Evolutionary conservation across 2,888 invertebrate genomes (phyloP), one percentile per base, ranked within the genome.

Genomic region (Seira ritae): DNA sequence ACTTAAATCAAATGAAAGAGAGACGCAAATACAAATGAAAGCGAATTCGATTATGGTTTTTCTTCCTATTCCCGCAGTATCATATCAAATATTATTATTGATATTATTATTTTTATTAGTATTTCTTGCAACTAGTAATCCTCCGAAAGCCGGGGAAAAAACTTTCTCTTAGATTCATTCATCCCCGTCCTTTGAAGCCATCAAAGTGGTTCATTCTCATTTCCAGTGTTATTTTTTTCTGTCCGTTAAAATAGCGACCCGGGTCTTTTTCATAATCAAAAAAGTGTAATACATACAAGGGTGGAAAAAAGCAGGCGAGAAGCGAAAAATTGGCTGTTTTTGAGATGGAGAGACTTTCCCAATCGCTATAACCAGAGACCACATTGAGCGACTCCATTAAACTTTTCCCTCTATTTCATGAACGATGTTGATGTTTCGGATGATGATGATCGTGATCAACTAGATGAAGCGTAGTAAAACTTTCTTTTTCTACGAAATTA

Each of bases 401-500:
- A 22, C 42, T 42, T 20, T 42, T 12, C 31, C 31, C 31, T n/a
- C n/a, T 31, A 31, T 31, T 31, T 31, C 60, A 71, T 23, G 50
- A 8, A 31, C 8, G 31, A 31, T 31, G 31, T 31, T 31, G 31
- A 31, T 31, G 31, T 8, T 31, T 31, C 31, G 31, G 31, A 66
- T 23, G 71, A 71, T 66, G 75, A 76, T 72, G 68, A 73, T 82
- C 67, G 72, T 82, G 72, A 82, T 77, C 76, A 82, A 77, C 72
- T 77, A 71, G 77, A 77, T 72, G 60, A 55, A 55, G 55, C 55
- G 55, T 55, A 55, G 55, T 55, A 55, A 77, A 82, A 82, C 77
- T 82, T 82, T 77, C 67, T 73, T 82, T 82, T 77, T 82, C 82
- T 77, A 82, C 77, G 72, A 82, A 82, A 82, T 82, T 82, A 77